Evolutionary conservation across 2,888 invertebrate genomes (phyloP).

Genomic region (Clanis bilineata): DNA sequence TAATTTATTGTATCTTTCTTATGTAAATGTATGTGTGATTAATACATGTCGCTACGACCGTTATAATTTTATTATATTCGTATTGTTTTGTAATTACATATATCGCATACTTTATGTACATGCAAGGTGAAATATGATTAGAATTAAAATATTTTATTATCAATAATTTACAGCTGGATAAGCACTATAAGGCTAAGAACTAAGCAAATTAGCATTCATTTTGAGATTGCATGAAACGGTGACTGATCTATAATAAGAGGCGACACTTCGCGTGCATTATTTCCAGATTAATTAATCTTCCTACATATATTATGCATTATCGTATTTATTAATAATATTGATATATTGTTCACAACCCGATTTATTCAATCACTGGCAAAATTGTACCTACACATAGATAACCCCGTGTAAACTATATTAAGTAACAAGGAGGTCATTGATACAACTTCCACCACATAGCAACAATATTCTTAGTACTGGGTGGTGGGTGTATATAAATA

Average conservation of each 20-base stretch:
- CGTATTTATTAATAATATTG: not conserved
- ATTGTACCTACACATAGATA: not conserved
- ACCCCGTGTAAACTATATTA: not conserved
- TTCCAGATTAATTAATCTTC: too few relatives aligned
- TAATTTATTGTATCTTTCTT: not conserved
- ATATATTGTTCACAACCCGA: not conserved
- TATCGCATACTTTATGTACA: not conserved
- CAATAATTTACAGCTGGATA: not conserved
- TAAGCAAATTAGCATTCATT: too few relatives aligned
- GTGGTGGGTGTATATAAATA: too few relatives aligned
- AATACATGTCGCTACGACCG: not conserved
- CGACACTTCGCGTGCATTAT: too few relatives aligned
- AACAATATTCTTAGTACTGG: too few relatives aligned
- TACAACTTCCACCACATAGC: not conserved
- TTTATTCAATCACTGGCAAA: not conserved
- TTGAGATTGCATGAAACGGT: too few relatives aligned
- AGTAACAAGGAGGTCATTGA: not conserved
- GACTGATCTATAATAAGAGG: too few relatives aligned
- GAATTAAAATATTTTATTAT: not conserved
- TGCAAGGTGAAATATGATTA: slow-evolving; percentile 1
- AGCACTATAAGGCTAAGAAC: not conserved
- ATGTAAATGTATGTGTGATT: not conserved
- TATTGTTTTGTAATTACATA: not conserved
- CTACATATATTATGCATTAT: not conserved
- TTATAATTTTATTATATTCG: not conserved